Percentiles rank a stretch among this genome's conserved stretches.
phyloP scores from a whole-genome alignment of 2,113 vertebrate species.

The Electrona antarctica region DNA sequence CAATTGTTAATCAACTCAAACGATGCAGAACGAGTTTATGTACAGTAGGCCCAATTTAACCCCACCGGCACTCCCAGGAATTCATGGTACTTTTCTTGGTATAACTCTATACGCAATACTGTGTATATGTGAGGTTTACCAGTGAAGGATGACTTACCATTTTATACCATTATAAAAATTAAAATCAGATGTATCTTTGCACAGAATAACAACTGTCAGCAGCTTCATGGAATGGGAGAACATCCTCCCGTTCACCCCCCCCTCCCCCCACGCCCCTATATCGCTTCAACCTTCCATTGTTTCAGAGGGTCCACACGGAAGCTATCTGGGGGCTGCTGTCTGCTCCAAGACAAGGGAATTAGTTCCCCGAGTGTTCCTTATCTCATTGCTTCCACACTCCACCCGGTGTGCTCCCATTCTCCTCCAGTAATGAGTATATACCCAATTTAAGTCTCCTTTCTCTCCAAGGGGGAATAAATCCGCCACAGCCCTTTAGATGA shows the following conservation, averaged over 20 bases:
- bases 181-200: constrained; percentile 54
- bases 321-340: constrained; percentile 68
- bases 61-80: background rate
- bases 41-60: constrained; percentile 23
- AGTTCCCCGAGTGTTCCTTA: constrained; percentile 77
- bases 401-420: constrained; percentile 74
- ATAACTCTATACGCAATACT: background rate
- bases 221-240: constrained; percentile 57
- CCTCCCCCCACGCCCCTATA: constrained; percentile 8
- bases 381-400: constrained; percentile 74
- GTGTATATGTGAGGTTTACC: constrained; percentile 26
- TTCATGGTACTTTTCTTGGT: background rate
- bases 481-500: constrained; percentile 66
- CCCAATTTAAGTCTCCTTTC: constrained; percentile 78
- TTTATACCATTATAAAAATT: constrained; percentile 56
- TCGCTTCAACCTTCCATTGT: constrained; percentile 57
- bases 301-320: constrained; percentile 74
- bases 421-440: constrained; percentile 80
- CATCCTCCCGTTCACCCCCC: constrained; percentile 32
- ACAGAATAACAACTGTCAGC: constrained; percentile 40
- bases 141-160: constrained; percentile 39
- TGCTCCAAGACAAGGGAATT: constrained; percentile 77
- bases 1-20: constrained; percentile 65
- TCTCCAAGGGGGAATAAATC: constrained; percentile 75
- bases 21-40: constrained; percentile 53